phyloP scores from a whole-genome alignment of 1,140 invertebrate species.

The Drosophila seguyi region DNA sequence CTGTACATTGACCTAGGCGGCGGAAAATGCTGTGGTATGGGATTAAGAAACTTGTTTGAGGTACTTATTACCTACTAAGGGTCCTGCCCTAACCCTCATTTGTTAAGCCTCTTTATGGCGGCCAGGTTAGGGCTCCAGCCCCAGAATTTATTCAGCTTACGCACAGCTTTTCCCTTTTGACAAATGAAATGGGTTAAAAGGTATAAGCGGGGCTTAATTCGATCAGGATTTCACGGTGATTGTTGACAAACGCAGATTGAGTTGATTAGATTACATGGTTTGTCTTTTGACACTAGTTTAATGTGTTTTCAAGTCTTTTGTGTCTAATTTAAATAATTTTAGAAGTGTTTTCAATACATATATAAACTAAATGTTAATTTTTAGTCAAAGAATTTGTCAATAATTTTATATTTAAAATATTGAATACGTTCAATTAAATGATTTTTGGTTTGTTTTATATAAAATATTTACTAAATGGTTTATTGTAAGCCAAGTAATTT shows the following conservation, averaged over 20 bases:
- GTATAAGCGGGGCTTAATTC: conserved; percentile 5
- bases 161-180: conserved; percentile 19
- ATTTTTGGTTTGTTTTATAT: no score
- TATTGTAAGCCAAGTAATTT: not conserved
- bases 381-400: not conserved
- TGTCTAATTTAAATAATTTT: not conserved
- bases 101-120: conserved; percentile 27
- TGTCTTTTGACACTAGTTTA: not conserved
- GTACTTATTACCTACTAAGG: conserved; percentile 42
- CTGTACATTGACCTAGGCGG: conserved; percentile 48
- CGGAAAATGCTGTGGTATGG: conserved; percentile 25
- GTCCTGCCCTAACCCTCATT: conserved; percentile 38
- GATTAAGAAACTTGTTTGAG: conserved; percentile 49
- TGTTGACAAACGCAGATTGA: conserved; percentile 24
- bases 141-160: conserved; percentile 44
- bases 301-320: not conserved
- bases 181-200: conserved; percentile 23
- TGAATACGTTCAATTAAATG: not conserved
- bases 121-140: conserved; percentile 9
- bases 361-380: not conserved
- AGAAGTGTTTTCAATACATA: not conserved
- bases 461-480: not conserved
- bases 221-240: conserved; percentile 11
- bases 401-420: not conserved
- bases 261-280: conserved; percentile 1